Conservation (phyloP, 2,113 vertebrate genomes). For the Cryptomyrus ogoouensis region DNA sequence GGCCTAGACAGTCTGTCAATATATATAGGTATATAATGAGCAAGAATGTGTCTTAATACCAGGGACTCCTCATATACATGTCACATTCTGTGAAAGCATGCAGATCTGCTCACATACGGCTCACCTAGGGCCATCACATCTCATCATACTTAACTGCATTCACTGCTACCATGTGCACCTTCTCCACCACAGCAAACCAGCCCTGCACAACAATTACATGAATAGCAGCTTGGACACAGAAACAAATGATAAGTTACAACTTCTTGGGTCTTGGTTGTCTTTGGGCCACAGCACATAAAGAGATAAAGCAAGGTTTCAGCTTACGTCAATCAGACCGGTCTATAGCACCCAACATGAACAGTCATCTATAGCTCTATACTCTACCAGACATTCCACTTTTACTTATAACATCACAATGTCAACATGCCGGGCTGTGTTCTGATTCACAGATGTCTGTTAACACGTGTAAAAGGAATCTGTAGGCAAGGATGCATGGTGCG, state of each 20-base stretch:
- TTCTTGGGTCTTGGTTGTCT: no score
- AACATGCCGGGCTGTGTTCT: not conserved
- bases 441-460: not conserved
- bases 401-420: not conserved
- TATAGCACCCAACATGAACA: not conserved
- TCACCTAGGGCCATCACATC: not conserved
- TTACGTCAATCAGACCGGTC: not conserved
- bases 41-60: not conserved
- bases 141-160: not conserved
- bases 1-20: not conserved
- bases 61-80: not conserved
- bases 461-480: not conserved
- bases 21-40: not conserved
- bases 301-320: not conserved
- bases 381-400: not conserved
- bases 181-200: not conserved
- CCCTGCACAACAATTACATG: not conserved
- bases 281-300: not conserved
- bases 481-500: not conserved
- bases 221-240: not conserved
- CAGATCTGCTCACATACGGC: not conserved
- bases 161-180: not conserved
- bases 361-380: not conserved
- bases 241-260: not conserved
- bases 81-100: not conserved